These are phyloP conservation scores for Allygus modestus DNA, from an alignment of 2,888 invertebrate species.

Conservation along the genomic window DNA sequence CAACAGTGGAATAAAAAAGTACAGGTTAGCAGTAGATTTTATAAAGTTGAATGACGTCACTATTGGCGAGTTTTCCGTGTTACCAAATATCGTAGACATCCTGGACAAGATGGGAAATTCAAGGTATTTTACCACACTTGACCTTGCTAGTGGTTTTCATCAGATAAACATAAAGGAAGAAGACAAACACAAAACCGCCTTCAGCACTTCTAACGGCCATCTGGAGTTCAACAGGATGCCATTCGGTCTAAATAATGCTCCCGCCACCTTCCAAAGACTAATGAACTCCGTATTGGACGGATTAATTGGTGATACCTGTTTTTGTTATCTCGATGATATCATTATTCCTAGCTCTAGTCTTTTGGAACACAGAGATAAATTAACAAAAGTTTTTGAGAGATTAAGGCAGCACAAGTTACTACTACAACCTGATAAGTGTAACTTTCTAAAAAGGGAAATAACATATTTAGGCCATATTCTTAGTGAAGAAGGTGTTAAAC, in stretches of 20 bases:
- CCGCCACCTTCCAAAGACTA: constrained; percentile 71
- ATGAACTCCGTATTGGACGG: constrained; percentile 71
- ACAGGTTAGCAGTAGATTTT: constrained; percentile 70
- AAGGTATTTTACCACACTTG: constrained; percentile 70
- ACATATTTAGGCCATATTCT: constrained; percentile 65
- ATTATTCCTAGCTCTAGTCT: constrained; percentile 6
- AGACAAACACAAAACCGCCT: constrained; percentile 56
- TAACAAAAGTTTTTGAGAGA: constrained; percentile 59
- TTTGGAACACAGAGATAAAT: constrained; percentile 1
- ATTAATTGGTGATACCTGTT: constrained; percentile 65
- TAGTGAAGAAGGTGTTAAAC: constrained; percentile 61
- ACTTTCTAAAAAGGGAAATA: constrained; percentile 17
- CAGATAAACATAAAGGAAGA: constrained; percentile 69
- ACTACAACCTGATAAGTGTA: constrained; percentile 15
- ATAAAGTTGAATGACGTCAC: constrained; percentile 68
- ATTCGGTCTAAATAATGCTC: constrained; percentile 72
- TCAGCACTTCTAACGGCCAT: constrained; percentile 62
- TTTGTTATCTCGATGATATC: constrained; percentile 67
- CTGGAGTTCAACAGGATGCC: constrained; percentile 70
- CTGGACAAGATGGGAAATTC: constrained; percentile 69
- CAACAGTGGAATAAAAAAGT: constrained; percentile 64
- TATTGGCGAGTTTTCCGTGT: constrained; percentile 66
- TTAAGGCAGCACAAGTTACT: constrained; percentile 49
- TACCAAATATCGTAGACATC: constrained; percentile 70
- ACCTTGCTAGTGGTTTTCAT: constrained; percentile 70